Evolutionary conservation across 1,140 invertebrate species (phyloP).

Genomic region (Lasioglossum baleicum): DNA sequence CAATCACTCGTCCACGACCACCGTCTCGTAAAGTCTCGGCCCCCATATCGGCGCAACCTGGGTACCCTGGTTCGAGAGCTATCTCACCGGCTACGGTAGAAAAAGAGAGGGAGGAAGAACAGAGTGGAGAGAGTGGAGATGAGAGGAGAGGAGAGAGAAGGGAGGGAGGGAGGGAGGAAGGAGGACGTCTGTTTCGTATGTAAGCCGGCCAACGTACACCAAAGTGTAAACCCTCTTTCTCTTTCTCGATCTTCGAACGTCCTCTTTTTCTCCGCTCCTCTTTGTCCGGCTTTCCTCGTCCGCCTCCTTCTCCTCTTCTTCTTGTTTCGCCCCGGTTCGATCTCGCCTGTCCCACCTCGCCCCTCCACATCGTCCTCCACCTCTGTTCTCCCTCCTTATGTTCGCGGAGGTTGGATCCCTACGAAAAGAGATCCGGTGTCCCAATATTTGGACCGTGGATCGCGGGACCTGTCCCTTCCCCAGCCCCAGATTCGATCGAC

Average conservation of each 20-base stretch:
- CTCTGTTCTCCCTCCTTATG: constrained; percentile 2
- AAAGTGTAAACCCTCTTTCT: constrained; percentile 22
- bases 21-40: constrained; percentile 69
- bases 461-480: constrained; percentile 56
- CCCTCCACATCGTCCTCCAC: not conserved
- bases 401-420: constrained; percentile 25
- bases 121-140: too few relatives aligned
- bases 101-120: not conserved
- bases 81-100: constrained; percentile 59
- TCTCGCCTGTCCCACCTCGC: not conserved
- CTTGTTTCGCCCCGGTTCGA: constrained; percentile 12
- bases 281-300: not conserved
- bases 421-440: constrained; percentile 65
- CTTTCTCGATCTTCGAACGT: not conserved
- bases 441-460: constrained; percentile 75
- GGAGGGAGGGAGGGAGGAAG: too few relatives aligned
- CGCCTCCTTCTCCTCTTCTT: not conserved
- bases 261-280: too few relatives aligned
- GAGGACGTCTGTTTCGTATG: constrained; percentile 21
- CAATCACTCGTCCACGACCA: constrained; percentile 79
- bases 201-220: constrained; percentile 22
- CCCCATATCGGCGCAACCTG: constrained; percentile 62
- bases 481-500: constrained; percentile 54
- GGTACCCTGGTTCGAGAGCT: constrained; percentile 58
- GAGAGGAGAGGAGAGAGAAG: too few relatives aligned